phyloP scores from a whole-genome alignment of 2,888 invertebrate species.

The Heliconius hortense region DNA sequence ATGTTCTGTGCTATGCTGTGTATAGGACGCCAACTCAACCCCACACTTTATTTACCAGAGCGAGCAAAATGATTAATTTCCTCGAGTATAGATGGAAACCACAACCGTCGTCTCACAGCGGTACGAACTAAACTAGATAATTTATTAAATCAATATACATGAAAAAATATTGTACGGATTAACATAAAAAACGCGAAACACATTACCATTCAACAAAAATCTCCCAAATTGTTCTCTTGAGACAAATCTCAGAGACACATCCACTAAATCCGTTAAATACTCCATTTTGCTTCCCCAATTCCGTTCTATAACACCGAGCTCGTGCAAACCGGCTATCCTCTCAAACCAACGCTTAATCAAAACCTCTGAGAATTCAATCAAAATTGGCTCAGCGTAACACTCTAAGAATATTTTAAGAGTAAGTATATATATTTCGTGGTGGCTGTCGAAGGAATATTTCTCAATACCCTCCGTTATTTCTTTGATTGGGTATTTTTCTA shows the following conservation, averaged over 20 bases:
- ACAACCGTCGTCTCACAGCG: background rate
- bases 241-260: conserved; percentile 48
- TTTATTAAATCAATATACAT: too few species aligned
- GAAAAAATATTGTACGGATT: too few species aligned
- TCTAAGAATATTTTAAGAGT: conserved; percentile 48
- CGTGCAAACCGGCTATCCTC: conserved; percentile 29
- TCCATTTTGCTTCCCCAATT: conserved; percentile 41
- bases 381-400: conserved; percentile 31
- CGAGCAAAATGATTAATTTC: background rate
- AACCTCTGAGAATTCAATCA: conserved; percentile 13
- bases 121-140: too few species aligned
- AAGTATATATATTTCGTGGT: conserved; percentile 40
- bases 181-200: too few species aligned
- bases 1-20: background rate
- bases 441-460: conserved; percentile 41
- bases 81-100: background rate
- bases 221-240: conserved; percentile 43
- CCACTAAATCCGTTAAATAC: conserved; percentile 49
- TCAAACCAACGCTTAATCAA: conserved; percentile 28
- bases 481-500: conserved; percentile 40
- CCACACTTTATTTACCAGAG: background rate
- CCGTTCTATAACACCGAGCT: conserved; percentile 29
- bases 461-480: conserved; percentile 48
- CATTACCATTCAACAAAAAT: conserved; percentile 10
- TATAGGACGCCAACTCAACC: background rate